phyloP scores from a whole-genome alignment of 1,140 invertebrate species.

The Babylonia areolata region DNA sequence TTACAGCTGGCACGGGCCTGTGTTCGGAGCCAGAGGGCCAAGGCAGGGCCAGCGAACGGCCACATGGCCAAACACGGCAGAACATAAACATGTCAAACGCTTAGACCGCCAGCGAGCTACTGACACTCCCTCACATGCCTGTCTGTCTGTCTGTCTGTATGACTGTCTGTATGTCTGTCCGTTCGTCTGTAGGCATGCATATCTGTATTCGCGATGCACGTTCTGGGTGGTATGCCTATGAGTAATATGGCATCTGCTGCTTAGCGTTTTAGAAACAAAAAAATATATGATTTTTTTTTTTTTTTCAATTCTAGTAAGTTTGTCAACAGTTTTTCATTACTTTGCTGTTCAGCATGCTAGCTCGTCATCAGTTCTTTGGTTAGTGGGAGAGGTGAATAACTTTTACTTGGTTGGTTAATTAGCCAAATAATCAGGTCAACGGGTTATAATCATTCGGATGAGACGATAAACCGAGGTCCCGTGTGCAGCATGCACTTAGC shows the following conservation, averaged over 20 bases:
- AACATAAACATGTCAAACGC: constrained; percentile 41
- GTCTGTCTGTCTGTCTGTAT: not conserved
- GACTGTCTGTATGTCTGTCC: not conserved
- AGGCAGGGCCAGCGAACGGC: not conserved
- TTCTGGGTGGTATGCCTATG: not conserved
- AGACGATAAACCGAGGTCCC: too few relatives aligned
- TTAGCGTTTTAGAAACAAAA: too few relatives aligned
- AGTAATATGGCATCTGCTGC: not conserved
- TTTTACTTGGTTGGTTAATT: too few relatives aligned
- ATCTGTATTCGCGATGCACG: not conserved
- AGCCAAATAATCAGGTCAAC: too few relatives aligned
- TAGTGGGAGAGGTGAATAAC: too few relatives aligned
- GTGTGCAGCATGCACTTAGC: too few relatives aligned
- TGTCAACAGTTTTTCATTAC: too few relatives aligned
- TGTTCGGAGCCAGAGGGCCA: not conserved
- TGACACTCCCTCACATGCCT: not conserved
- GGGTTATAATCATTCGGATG: too few relatives aligned
- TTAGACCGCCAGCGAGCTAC: constrained; percentile 16
- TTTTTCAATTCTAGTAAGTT: too few relatives aligned
- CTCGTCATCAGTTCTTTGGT: too few relatives aligned
- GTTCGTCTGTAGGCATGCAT: not conserved
- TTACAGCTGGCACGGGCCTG: constrained; percentile 6
- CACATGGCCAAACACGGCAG: constrained; percentile 37
- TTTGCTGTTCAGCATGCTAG: too few relatives aligned
- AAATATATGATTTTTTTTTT: too few relatives aligned